These are phyloP conservation scores for Morpho helenor DNA, from an alignment of 2,888 invertebrate genomes.

Conservation along the genomic window DNA sequence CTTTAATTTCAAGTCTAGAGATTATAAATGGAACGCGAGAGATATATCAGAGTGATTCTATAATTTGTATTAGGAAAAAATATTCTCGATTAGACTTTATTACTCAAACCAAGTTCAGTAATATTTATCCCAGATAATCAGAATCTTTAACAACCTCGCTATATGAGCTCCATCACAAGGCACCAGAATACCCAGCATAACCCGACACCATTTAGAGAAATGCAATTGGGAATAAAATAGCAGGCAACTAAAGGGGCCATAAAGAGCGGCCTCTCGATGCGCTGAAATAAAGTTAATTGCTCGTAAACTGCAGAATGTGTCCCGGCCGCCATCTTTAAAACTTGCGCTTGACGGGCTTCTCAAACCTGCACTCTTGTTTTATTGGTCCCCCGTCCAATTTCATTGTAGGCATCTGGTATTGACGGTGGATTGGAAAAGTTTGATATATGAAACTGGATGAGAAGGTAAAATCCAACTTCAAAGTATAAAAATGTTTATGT, in stretches of 20 bases:
- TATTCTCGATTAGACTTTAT: too few species aligned
- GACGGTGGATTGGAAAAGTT: slow-evolving; percentile 10
- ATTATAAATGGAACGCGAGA: too few species aligned
- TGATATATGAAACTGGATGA: slow-evolving; percentile 11
- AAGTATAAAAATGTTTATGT: not conserved
- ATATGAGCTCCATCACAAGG: not conserved
- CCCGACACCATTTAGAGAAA: slow-evolving; percentile 45
- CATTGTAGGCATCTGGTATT: slow-evolving; percentile 23
- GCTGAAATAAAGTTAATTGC: slow-evolving; percentile 48
- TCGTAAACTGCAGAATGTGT: slow-evolving; percentile 40
- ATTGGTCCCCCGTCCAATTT: slow-evolving; percentile 21
- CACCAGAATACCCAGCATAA: slow-evolving; percentile 37
- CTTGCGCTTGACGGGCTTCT: slow-evolving; percentile 20
- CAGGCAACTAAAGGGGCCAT: slow-evolving; percentile 31
- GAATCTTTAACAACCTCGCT: too few species aligned
- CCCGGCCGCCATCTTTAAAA: slow-evolving; percentile 35
- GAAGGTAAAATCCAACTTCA: not conserved
- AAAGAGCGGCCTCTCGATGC: slow-evolving; percentile 36
- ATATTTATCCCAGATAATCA: too few species aligned
- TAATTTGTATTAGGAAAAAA: too few species aligned
- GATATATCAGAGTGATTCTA: too few species aligned
- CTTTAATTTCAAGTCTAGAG: too few species aligned
- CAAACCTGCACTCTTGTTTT: slow-evolving; percentile 24
- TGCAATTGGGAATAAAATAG: slow-evolving; percentile 39
- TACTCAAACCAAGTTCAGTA: too few species aligned